Base-by-base conservation (phyloP, 1,140 invertebrate species). In the Drosophila mojavensis region DNA sequence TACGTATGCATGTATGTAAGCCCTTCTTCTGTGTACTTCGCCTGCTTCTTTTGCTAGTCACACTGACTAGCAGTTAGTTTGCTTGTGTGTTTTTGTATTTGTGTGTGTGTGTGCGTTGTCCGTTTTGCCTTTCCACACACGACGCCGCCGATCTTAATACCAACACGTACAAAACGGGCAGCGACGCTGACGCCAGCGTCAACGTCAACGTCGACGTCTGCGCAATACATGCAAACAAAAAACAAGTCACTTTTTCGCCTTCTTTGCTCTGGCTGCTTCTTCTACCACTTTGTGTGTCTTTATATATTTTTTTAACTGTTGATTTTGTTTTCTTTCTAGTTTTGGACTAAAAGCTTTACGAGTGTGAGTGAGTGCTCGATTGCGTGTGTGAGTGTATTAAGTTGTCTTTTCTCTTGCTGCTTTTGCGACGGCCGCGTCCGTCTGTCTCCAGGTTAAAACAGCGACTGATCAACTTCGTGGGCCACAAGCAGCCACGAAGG, bases 321-420 rank as follows among this genome's bases (percentile, higher is more conserved):
- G 68, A 78, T 85, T 80, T 75, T 83, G 75, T 86, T 78, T 85
- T 86, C 78, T 81, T 86, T 82, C 82, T 86, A 86, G 82, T 86
- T 86, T 82, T 76, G 61, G 73, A 70, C 68, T 75, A 69, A 64
- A 56, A 55, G 41, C 55, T 50, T 55, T 69, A 50, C 75, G 33
- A 30, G 28, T 33, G 33, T 50, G 28, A 30, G 10, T 70, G 39
- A 68, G 54, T 53, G 50, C 64, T 15, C 43, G 43, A 47, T 24
- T 24, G 43, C 17, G 36, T 64, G 54, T 54, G 26, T 69, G 47
- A 72, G 41, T 63, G 64, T 72, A 50, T 68, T 55, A 65, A 63
- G 47, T 68, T 79, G 54, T 59, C 15, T 59, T 54, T 41, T 64
- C 54, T 28, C 15, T 48, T 64, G 36, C 60, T 59, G 28, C 28